phyloP scores from a whole-genome alignment of 1,140 invertebrate species.

The Acyrthosiphon pisum region DNA sequence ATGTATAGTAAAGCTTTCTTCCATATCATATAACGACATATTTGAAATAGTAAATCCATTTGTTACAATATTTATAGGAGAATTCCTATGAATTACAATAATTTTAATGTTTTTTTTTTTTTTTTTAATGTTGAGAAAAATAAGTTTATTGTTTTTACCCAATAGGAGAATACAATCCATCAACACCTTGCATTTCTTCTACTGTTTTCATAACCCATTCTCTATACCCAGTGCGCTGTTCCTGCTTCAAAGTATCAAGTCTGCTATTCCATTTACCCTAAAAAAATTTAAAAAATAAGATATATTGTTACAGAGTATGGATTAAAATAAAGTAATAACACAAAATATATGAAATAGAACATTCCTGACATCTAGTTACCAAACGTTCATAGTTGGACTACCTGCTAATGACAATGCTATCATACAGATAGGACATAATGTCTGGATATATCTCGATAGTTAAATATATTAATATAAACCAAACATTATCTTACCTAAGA shows the following conservation, averaged over 20 bases:
- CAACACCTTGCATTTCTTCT: constrained; percentile 66
- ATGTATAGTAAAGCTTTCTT: constrained; percentile 98
- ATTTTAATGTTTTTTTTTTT: background rate
- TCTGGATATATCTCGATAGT: background rate
- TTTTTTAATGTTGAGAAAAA: background rate
- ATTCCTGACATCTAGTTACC: background rate
- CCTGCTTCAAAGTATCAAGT: constrained; percentile 74
- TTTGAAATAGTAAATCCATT: constrained; percentile 53
- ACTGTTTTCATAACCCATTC: constrained; percentile 81
- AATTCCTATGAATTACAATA: constrained; percentile 57
- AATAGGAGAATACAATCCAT: constrained; percentile 48
- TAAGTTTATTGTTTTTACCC: background rate
- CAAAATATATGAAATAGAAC: background rate
- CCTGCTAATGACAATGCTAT: background rate
- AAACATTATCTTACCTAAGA: too few relatives aligned
- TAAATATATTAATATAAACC: background rate
- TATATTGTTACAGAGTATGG: background rate
- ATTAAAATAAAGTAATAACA: background rate
- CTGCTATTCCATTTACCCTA: constrained; percentile 72
- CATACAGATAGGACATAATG: background rate
- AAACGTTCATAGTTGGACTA: background rate
- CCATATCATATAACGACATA: constrained; percentile 64
- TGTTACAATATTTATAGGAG: constrained; percentile 54
- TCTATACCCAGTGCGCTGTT: constrained; percentile 77
- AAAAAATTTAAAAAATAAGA: background rate